A percentile compares a stretch with the other conserved stretches of the same genome.
Conservation (phyloP, 1,140 invertebrate genomes). For the Diachasmimorpha longicaudata region DNA sequence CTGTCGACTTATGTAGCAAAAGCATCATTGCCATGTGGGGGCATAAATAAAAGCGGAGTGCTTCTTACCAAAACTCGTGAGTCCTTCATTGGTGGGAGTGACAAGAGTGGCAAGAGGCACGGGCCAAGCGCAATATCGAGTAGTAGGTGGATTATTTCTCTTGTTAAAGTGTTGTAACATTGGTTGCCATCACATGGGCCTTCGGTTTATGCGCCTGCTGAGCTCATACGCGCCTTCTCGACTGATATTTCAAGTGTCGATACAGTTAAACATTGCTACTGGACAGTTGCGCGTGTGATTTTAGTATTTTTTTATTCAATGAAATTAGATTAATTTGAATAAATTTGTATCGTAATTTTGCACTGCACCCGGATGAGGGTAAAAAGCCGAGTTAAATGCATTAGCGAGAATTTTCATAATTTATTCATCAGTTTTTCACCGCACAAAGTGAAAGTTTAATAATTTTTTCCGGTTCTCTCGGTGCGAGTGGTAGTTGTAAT, state of each 20-base stretch:
- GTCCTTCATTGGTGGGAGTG: neutral
- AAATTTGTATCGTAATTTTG: neutral
- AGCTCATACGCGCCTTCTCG: neutral
- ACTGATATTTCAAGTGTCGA: conserved; percentile 9
- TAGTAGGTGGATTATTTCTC: neutral
- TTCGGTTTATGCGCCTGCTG: neutral
- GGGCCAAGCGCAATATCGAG: neutral
- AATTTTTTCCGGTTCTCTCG: neutral
- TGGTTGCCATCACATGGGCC: neutral
- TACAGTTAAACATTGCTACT: neutral
- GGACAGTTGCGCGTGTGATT: neutral
- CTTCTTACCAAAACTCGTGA: conserved; percentile 11
- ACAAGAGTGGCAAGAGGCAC: neutral
- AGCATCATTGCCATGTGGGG: neutral
- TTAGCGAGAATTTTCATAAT: neutral
- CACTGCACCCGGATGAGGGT: neutral
- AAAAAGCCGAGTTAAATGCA: neutral
- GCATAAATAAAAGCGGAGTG: conserved; percentile 9
- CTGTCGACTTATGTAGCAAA: neutral
- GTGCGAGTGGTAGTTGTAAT: neutral
- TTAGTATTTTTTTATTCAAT: neutral
- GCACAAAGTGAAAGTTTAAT: neutral
- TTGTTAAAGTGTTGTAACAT: neutral
- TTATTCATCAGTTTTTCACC: neutral
- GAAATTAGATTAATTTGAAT: too few species aligned